Evolutionary conservation across 1,140 invertebrate genomes (phyloP), one percentile per base, ranked within the genome.

Genomic region (Meloidogyne hapla): DNA sequence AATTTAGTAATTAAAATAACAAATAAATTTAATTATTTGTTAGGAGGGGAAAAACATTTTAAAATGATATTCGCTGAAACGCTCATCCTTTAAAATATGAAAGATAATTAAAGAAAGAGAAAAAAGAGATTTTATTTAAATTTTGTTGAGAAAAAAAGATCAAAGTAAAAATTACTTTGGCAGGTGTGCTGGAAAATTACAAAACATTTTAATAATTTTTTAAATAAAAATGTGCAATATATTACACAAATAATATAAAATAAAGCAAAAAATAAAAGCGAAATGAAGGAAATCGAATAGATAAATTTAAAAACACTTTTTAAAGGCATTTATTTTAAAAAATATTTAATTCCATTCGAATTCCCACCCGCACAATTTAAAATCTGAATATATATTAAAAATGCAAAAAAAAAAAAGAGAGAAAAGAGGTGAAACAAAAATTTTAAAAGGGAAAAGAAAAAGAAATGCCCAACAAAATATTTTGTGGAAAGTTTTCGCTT

Each of bases 61-160:
- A 5, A 8, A 8, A 33, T 33, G 33, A 33, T 33, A 33, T 33
- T 33, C 8, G 3, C 33, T 33, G 33, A 33, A 33, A 33, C 33
- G 33, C 8, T 33, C 33, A 40, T n/a, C 12, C 26, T 8, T n/a
- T 25, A 68, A 8, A 68, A 40, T 68, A 42, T 68, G 13, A 26
- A n/a, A 68, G 45, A 68, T 68, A 2, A 13, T 28, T 28, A 66
- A 28, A 38, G 64, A 66, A 21, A 18, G 64, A 66, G n/a, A n/a
- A 28, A 13, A 66, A 4, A 28, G 18, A 42, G 66, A 68, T 28
- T 40, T 33, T 42, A n/a, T n/a, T 21, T n/a, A 25, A 21, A 68
- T 33, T 10, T 33, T 42, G 21, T 68, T 68, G 33, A 33, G 33
- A 68, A 68, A 26, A 10, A 42, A 42, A 21, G 45, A 42, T 42